These are phyloP conservation scores for Spilarctia lutea DNA, from an alignment of 2,888 invertebrate species.

Conservation along the genomic window DNA sequence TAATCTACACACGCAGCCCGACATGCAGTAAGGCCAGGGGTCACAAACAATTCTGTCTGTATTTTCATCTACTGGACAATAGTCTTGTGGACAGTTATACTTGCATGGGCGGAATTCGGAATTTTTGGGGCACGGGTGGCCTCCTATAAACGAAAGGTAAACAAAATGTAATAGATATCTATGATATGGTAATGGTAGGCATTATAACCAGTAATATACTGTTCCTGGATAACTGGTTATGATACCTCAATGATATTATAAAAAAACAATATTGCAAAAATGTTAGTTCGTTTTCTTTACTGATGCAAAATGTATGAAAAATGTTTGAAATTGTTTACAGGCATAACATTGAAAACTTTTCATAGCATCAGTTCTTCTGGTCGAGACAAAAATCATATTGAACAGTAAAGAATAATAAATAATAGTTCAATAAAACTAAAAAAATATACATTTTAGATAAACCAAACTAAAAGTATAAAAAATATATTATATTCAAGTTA, in stretches of 20 bases:
- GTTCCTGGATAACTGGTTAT: not conserved
- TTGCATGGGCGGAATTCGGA: constrained; percentile 49
- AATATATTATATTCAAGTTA: too few species aligned
- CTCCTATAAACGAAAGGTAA: constrained; percentile 36
- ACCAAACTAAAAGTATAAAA: too few species aligned
- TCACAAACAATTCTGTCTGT: constrained; percentile 44
- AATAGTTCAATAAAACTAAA: too few species aligned
- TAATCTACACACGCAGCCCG: constrained; percentile 55
- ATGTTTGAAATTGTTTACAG: not conserved
- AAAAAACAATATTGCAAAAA: not conserved
- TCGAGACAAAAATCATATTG: not conserved
- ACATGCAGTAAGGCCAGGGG: constrained; percentile 40
- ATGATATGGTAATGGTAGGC: too few species aligned
- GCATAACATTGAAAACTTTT: not conserved
- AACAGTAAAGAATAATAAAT: not conserved
- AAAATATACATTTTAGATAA: too few species aligned
- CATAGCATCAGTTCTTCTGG: not conserved
- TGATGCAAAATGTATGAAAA: not conserved
- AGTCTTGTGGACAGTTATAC: constrained; percentile 46
- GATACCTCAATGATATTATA: not conserved
- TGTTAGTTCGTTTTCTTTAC: not conserved
- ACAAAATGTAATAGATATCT: not conserved
- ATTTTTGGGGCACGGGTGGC: constrained; percentile 57
- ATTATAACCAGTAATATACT: too few species aligned
- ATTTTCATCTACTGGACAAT: constrained; percentile 52